Conservation (phyloP, 2,113 vertebrate species). For the Platysternon megacephalum region DNA sequence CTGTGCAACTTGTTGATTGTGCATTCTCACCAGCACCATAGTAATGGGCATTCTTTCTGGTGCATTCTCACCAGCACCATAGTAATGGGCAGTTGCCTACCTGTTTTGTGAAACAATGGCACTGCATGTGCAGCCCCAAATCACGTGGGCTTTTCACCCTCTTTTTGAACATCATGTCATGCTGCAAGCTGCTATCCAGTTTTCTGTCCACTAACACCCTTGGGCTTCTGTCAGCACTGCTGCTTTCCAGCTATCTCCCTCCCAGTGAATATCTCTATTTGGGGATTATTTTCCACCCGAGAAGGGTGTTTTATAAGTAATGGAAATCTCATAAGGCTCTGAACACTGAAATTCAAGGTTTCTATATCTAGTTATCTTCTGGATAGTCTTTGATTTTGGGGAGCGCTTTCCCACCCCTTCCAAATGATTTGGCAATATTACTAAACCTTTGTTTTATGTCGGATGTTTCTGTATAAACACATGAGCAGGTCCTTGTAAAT, state of each 20-base stretch:
- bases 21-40: not conserved
- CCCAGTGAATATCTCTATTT: not conserved
- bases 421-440: not conserved
- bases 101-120: slow-evolving; percentile 11
- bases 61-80: not conserved
- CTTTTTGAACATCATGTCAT: not conserved
- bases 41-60: slow-evolving; percentile 32
- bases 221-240: not conserved
- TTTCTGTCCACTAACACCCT: not conserved
- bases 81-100: slow-evolving; percentile 29
- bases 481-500: not conserved
- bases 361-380: not conserved
- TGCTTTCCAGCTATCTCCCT: not conserved
- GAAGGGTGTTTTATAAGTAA: not conserved
- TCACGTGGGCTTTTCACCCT: not conserved
- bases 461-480: accelerated
- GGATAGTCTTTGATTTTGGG: not conserved
- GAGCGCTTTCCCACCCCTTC: not conserved
- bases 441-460: not conserved
- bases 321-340: not conserved
- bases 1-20: not conserved
- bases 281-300: not conserved
- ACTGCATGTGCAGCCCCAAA: not conserved
- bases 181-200: not conserved
- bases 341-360: not conserved